Base-by-base conservation (phyloP, 2,797 vertebrate genomes). In the Liparis tanakae region DNA sequence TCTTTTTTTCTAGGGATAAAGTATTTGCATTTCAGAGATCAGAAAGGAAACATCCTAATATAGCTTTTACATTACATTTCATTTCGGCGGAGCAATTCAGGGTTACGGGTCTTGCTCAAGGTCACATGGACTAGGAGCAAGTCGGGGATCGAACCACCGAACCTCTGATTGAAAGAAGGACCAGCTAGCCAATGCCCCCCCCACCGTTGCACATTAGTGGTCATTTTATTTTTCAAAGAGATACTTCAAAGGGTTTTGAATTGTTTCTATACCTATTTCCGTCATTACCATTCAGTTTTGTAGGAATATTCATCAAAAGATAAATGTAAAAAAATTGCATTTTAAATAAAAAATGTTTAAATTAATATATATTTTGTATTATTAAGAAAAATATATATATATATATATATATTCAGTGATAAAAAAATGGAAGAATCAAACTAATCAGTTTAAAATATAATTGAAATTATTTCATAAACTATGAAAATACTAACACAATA, bases 1-100 rank as follows among this genome's bases (percentile, higher is more conserved):
- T 51, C 14, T 34, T 30, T 64, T 74, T 68, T 30, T 30, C 25
- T 17, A 79, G 51, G 34, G 53, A 30, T 25, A 10, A 61, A 44
- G 72, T 48, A 44, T 10, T 15, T 55, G 4, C 54, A 67, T 67
- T 57, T 67, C 60, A 63, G 22, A 62, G 7, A 17, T 13, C 4
- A 33, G 5, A 41, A 41, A 20, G 37, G 3, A 44, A 5, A 7
- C 0, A 18, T 37, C 10, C 12, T 30, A 30, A 30, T 30, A n/a
- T n/a, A 30, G 25, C 25, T 30, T 30, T 30, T 30, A 30, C 25
- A 30, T 30, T 30, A 30, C 25, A 30, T 30, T 30, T 30, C 25
- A 30, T 30, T 30, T 30, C 2, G 25, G 25, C 2, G 25, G 25
- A 30, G 25, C 25, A 30, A 30, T 30, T 30, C 25, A 30, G 25